Conservation (phyloP, 2,113 vertebrate species). For the Suncus etruscus region DNA sequence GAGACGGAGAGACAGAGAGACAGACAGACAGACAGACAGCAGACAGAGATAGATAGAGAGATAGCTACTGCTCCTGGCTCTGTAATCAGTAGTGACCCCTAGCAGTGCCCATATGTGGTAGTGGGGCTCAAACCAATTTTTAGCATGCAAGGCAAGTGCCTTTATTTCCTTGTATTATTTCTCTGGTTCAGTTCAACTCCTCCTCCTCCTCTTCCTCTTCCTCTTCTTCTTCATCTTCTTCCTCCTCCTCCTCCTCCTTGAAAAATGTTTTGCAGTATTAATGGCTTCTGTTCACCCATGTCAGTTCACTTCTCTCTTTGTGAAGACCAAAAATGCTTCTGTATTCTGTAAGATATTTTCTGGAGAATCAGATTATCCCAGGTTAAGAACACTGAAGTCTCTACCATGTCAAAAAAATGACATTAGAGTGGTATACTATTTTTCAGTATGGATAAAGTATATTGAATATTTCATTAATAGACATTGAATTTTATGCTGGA, state of each 20-base stretch:
- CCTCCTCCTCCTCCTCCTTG: not conserved
- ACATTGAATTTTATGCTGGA: slow-evolving; percentile 20
- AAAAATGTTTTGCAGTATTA: not conserved
- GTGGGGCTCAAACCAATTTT: too few species aligned
- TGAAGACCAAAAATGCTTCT: not conserved
- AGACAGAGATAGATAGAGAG: too few species aligned
- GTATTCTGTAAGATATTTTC: not conserved
- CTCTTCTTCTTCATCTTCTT: too few species aligned
- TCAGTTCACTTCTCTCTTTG: not conserved
- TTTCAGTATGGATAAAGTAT: not conserved
- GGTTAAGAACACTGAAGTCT: not conserved
- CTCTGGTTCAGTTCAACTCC: too few species aligned
- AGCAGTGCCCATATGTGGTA: too few species aligned
- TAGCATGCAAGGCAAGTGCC: too few species aligned
- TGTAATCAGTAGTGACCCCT: too few species aligned
- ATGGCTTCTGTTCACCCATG: not conserved
- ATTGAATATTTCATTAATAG: not conserved
- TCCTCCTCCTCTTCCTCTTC: too few species aligned
- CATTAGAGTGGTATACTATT: not conserved
- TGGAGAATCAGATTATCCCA: not conserved
- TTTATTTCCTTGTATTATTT: too few species aligned
- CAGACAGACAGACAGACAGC: too few species aligned
- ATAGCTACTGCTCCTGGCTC: too few species aligned
- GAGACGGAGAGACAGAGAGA: too few species aligned
- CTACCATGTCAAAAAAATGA: not conserved